Base-by-base conservation (phyloP, 2,113 vertebrate species). In the Cairina moschata region DNA sequence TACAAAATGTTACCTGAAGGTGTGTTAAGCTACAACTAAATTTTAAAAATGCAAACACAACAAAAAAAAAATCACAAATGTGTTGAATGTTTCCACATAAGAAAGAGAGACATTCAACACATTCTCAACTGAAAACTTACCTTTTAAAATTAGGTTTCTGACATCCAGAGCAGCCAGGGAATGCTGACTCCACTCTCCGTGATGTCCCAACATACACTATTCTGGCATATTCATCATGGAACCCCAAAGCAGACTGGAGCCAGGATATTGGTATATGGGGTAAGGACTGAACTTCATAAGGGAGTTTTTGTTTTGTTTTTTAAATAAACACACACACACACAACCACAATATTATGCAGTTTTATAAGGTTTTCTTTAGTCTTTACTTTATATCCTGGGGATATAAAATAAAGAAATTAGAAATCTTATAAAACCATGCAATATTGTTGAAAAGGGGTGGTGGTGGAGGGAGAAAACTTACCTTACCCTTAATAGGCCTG, bases 81-180 rank as follows among this genome's bases (percentile, higher is more conserved):
- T 25, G 72, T n/a, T 71, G 82, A 95, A 88, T 56, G 29, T 74
- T 93, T 85, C 59, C 9, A 55, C 13, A 65, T 17, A 50, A 95
- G 50, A 82, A 10, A 88, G 40, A 94, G 82, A 96, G 42, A 52
- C 67, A 96, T 81, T 86, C 44, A 95, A 94, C 44, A 79, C 20
- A 88, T 81, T 97, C 48, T 91, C 42, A 82, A 29, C 52, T 80
- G 92, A 80, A 97, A 93, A 95, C 97, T 98, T 97, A 98, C 98
- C 98, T 98, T 92, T 90, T 56, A 90, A 88, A 93, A 88, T 32
- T 83, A 96, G 95, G 83, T 96, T 97, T 97, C 97, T 98, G 97
- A 97, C 95, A 98, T 98, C 97, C 98, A 97, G 91, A 98, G 97
- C 97, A 98, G 96, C 96, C 96, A 95, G 91, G 97, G 97, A 97